Evolutionary conservation across 2,888 invertebrate species (phyloP).

Genomic region (Diabrotica balteata): DNA sequence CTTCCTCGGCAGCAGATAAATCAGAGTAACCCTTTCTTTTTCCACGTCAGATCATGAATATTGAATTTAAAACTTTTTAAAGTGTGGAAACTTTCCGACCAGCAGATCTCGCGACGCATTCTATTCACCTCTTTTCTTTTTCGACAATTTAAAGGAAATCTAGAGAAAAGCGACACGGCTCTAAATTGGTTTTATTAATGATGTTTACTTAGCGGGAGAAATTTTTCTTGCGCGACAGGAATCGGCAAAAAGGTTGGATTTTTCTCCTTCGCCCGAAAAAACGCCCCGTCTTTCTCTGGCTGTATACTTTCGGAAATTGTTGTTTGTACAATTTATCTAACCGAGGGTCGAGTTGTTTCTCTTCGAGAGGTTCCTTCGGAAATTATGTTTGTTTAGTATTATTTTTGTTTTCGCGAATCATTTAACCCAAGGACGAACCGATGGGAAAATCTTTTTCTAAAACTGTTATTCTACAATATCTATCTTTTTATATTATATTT

Average conservation of each 20-base stretch:
- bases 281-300: slow-evolving; percentile 18
- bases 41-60: slow-evolving; percentile 52
- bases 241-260: slow-evolving; percentile 33
- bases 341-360: slow-evolving; percentile 17
- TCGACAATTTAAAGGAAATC: slow-evolving; percentile 54
- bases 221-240: slow-evolving; percentile 34
- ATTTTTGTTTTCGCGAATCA: slow-evolving; percentile 24
- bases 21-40: slow-evolving; percentile 45
- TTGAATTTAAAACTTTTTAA: slow-evolving; percentile 54
- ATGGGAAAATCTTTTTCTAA: neutral
- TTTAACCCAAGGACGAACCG: slow-evolving; percentile 13
- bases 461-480: neutral
- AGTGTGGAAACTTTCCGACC: slow-evolving; percentile 45
- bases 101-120: slow-evolving; percentile 25
- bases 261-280: slow-evolving; percentile 14
- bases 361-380: slow-evolving; percentile 19
- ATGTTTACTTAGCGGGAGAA: slow-evolving; percentile 53
- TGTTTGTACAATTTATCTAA: slow-evolving; percentile 30
- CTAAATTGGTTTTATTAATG: slow-evolving; percentile 60
- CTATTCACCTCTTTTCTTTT: slow-evolving; percentile 37
- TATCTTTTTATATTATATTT: too few relatives aligned
- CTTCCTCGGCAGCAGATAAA: slow-evolving; percentile 38
- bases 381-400: slow-evolving; percentile 29
- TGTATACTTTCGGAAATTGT: slow-evolving; percentile 30
- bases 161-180: slow-evolving; percentile 50